Base-by-base conservation (phyloP, 2,888 invertebrate genomes). In the Pollenia griseotomentosa region DNA sequence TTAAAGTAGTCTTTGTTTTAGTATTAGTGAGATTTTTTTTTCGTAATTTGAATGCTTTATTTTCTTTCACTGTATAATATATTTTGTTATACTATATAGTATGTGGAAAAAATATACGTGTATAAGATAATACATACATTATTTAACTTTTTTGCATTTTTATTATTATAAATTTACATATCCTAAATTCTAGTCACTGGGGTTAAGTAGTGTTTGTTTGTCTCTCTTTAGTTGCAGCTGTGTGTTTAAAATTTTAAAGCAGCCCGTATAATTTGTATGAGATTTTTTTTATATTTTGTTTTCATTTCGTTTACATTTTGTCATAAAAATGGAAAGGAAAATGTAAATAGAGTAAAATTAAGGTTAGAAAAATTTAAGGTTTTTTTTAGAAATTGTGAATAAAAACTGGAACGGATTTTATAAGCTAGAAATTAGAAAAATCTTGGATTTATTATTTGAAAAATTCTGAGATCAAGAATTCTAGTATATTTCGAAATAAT, bases 161-260 rank as follows among this genome's bases (percentile, higher is more conserved):
- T 74, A 59, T 74, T 75, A 48, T 53, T 53, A 66, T 59, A 77
- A 73, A 78, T 86, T 86, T 87, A 84, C 87, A 84, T 87, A 81
- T 87, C 77, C 86, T 86, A 87, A 75, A 83, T 70, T 83, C 83
- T 83, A 88, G 75, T 85, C 86, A 87, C 83, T 85, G 86, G 84
- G 70, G 73, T 85, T 88, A 87, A 87, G 74, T 88, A 81, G 81
- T 81, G 66, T 65, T 75, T 33, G 33, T 81, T 57, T 84, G 66
- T 83, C 79, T 88, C 85, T 87, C 87, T 89, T 88, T 87, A 84
- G 86, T 88, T 74, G 82, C 88, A 87, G 87, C 87, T 86, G 86
- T 81, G 73, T 73, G n/a, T 66, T 66, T 59, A 55, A 83, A 79
- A 46, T 75, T 40, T 75, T 53, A 81, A 84, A 84, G 83, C 87